A percentile compares a stretch with the other conserved stretches of the same genome.
Evolutionary conservation across 2,888 invertebrate species (phyloP).

Genomic region (Adelphocoris suturalis): DNA sequence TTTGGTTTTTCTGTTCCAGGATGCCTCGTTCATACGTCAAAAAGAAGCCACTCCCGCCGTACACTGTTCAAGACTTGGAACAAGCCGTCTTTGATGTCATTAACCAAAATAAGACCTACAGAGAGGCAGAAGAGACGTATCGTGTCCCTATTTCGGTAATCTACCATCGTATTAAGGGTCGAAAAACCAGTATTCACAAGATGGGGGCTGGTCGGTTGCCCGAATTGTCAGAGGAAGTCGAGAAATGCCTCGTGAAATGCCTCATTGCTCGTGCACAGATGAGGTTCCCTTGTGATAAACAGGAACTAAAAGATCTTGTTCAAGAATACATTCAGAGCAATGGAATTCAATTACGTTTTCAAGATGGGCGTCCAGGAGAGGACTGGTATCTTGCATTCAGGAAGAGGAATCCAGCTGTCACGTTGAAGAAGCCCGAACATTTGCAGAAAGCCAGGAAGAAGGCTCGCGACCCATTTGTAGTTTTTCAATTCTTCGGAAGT

Average conservation of each 20-base stretch:
- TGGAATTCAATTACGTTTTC: slow-evolving; percentile 49
- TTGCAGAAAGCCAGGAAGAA: background rate
- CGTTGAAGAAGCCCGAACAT: slow-evolving; percentile 19
- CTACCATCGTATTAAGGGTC: no score
- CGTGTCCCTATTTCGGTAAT: no score
- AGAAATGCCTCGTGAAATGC: slow-evolving; percentile 71
- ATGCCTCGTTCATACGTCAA: no score
- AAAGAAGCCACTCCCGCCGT: no score
- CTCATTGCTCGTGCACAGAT: slow-evolving; percentile 75
- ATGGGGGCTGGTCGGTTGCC: slow-evolving; percentile 38
- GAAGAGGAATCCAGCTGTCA: slow-evolving; percentile 73
- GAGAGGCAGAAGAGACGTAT: no score
- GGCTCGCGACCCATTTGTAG: slow-evolving; percentile 64
- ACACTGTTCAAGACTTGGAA: no score
- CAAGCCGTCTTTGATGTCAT: no score
- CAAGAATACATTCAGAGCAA: slow-evolving; percentile 43
- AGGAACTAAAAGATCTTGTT: slow-evolving; percentile 75
- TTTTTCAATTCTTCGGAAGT: slow-evolving; percentile 76
- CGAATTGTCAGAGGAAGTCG: background rate
- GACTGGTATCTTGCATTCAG: slow-evolving; percentile 75
- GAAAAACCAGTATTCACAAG: background rate
- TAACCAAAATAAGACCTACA: no score
- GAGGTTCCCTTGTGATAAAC: slow-evolving; percentile 76
- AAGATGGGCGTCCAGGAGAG: slow-evolving; percentile 75
- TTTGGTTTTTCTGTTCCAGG: no score